Percentiles rank a stretch among this genome's conserved stretches.
These are phyloP conservation scores for Suillia variegata DNA, from an alignment of 2,888 invertebrate species.

Conservation along the genomic window DNA sequence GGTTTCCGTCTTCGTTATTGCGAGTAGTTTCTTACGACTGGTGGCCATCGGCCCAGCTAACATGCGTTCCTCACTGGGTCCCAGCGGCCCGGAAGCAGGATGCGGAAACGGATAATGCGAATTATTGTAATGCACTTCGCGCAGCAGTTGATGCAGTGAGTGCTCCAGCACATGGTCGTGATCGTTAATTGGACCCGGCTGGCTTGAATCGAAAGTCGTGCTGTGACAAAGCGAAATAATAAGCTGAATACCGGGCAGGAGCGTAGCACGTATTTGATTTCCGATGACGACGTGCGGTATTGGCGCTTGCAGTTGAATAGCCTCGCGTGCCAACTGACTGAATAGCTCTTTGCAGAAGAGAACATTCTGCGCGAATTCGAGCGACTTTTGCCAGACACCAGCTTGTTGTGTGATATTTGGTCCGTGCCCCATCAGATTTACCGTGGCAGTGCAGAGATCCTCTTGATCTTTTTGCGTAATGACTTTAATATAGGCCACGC, in stretches of 20 bases:
- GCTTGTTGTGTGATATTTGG: slow-evolving; percentile 70
- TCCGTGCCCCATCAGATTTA: slow-evolving; percentile 78
- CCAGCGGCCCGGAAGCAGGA: slow-evolving; percentile 91
- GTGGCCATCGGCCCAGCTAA: slow-evolving; percentile 90
- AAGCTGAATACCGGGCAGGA: slow-evolving; percentile 90
- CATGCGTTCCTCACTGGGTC: slow-evolving; percentile 89
- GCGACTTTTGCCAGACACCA: slow-evolving; percentile 89
- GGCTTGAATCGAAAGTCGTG: slow-evolving; percentile 65
- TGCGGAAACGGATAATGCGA: slow-evolving; percentile 94
- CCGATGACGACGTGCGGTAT: slow-evolving; percentile 97
- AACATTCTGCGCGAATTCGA: slow-evolving; percentile 97
- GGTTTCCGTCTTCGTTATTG: slow-evolving; percentile 90
- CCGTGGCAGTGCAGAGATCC: slow-evolving; percentile 82
- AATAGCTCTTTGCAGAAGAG: slow-evolving; percentile 96
- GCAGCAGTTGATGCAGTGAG: slow-evolving; percentile 88
- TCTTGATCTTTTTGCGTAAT: slow-evolving; percentile 94
- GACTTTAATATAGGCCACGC: slow-evolving; percentile 95
- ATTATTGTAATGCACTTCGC: slow-evolving; percentile 91
- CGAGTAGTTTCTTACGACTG: slow-evolving; percentile 82
- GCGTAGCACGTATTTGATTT: slow-evolving; percentile 95
- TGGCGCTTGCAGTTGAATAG: slow-evolving; percentile 88
- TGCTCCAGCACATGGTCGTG: slow-evolving; percentile 98
- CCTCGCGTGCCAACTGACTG: slow-evolving; percentile 91
- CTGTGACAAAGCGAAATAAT: slow-evolving; percentile 92
- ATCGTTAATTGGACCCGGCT: slow-evolving; percentile 66